A percentile compares a stretch with the other conserved stretches of the same genome.
Evolutionary conservation across 2,888 invertebrate genomes (phyloP).

Genomic region (Hirtodrosophila histrioides): DNA sequence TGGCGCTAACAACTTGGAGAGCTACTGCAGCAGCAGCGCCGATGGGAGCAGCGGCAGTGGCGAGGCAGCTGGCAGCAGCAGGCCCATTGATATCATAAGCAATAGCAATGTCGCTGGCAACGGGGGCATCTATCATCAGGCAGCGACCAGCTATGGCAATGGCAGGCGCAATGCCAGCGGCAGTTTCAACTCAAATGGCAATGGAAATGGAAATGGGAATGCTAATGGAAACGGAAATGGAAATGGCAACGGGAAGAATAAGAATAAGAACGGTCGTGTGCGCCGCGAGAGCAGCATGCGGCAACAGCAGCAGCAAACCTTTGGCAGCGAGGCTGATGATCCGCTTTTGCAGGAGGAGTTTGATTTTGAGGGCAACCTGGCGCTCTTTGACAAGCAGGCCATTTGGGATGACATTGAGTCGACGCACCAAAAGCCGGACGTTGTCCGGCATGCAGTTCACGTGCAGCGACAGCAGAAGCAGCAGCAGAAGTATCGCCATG

Average conservation of each 20-base stretch:
- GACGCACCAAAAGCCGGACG: constrained; percentile 72
- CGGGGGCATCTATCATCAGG: constrained; percentile 55
- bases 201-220: constrained; percentile 32
- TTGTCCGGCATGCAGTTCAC: constrained; percentile 83
- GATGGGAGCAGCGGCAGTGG: constrained; percentile 54
- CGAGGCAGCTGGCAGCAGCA: constrained; percentile 57
- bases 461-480: constrained; percentile 69
- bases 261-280: constrained; percentile 69
- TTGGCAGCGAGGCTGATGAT: constrained; percentile 83
- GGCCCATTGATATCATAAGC: constrained; percentile 81
- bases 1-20: constrained; percentile 50
- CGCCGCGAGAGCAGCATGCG: constrained; percentile 80
- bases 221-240: constrained; percentile 25
- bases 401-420: constrained; percentile 90
- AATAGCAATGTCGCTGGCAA: constrained; percentile 46
- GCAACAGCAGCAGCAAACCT: constrained; percentile 80
- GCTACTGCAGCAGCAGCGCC: constrained; percentile 69
- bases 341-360: constrained; percentile 88
- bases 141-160: constrained; percentile 73
- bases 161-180: constrained; percentile 36
- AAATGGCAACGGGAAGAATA: constrained; percentile 52
- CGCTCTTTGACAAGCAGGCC: constrained; percentile 94
- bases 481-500: constrained; percentile 89
- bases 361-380: constrained; percentile 97
- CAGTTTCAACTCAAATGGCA: constrained; percentile 30